phyloP scores from a whole-genome alignment of 2,888 invertebrate genomes.

The Caenorhabditis panamensis region DNA sequence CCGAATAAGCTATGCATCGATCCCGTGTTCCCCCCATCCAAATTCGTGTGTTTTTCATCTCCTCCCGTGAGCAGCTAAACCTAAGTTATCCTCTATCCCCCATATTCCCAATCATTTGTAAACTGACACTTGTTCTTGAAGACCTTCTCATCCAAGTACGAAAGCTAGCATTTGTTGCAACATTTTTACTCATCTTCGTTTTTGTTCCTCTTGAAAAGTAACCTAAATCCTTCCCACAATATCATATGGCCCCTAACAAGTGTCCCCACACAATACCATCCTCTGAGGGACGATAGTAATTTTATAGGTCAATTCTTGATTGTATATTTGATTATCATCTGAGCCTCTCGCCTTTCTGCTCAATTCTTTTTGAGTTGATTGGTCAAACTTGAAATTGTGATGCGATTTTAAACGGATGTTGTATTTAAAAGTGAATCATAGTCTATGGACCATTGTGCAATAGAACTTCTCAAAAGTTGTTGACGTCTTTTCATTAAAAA shows the following conservation, averaged over 20 bases:
- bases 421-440: constrained; percentile 10
- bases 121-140: background rate
- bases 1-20: background rate
- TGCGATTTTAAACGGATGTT: constrained; percentile 31
- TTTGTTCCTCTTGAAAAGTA: constrained; percentile 9
- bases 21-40: background rate
- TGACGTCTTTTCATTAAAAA: too few relatives aligned
- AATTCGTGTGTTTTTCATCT: background rate
- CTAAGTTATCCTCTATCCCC: too few relatives aligned
- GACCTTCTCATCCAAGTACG: background rate
- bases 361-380: constrained; percentile 8
- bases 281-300: constrained; percentile 19
- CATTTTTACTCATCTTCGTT: constrained; percentile 1
- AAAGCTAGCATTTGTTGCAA: background rate
- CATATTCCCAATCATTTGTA: background rate
- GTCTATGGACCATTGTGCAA: constrained; percentile 54
- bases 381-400: constrained; percentile 45
- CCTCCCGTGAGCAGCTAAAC: background rate
- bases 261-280: background rate
- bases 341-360: constrained; percentile 1
- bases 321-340: constrained; percentile 47
- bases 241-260: background rate
- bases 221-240: background rate
- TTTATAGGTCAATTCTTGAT: constrained; percentile 41
- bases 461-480: background rate